These are phyloP conservation scores for Drosophila novamexicana DNA, from an alignment of 1,140 invertebrate species.

Conservation along the genomic window DNA sequence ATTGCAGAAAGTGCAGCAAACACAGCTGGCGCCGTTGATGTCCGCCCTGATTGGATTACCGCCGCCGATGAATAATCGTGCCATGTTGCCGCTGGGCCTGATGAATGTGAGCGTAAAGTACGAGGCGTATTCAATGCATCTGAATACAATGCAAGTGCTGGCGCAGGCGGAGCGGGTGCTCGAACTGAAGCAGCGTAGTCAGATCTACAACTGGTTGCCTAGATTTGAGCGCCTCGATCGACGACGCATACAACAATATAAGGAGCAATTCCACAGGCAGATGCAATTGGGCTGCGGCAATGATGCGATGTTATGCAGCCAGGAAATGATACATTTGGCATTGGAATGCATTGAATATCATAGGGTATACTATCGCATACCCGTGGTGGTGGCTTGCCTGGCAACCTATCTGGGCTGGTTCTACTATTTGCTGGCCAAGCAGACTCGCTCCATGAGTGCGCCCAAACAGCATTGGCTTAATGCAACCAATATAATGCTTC, in stretches of 20 bases:
- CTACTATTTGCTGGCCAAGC: constrained; percentile 40
- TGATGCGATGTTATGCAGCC: constrained; percentile 36
- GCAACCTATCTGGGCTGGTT: constrained; percentile 90
- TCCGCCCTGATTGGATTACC: constrained; percentile 93
- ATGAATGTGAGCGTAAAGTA: constrained; percentile 86
- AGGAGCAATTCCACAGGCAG: constrained; percentile 5
- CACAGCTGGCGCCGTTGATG: constrained; percentile 95
- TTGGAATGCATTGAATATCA: constrained; percentile 89
- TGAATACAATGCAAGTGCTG: constrained; percentile 90
- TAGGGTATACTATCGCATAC: constrained; percentile 89
- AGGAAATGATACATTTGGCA: constrained; percentile 52
- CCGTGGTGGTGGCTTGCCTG: constrained; percentile 86
- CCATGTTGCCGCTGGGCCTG: constrained; percentile 87
- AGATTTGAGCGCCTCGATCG: constrained; percentile 24
- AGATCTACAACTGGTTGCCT: constrained; percentile 50
- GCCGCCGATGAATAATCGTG: constrained; percentile 96
- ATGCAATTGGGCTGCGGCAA: constrained; percentile 3
- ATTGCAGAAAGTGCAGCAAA: constrained; percentile 90
- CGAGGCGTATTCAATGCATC: constrained; percentile 87
- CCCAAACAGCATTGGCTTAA: background rate
- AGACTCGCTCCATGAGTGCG: background rate
- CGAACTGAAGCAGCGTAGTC: constrained; percentile 31
- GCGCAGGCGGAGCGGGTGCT: constrained; percentile 87
- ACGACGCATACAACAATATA: constrained; percentile 19
- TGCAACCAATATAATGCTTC: background rate